phyloP scores from a whole-genome alignment of 2,888 invertebrate genomes.

The Brenthis daphne region DNA sequence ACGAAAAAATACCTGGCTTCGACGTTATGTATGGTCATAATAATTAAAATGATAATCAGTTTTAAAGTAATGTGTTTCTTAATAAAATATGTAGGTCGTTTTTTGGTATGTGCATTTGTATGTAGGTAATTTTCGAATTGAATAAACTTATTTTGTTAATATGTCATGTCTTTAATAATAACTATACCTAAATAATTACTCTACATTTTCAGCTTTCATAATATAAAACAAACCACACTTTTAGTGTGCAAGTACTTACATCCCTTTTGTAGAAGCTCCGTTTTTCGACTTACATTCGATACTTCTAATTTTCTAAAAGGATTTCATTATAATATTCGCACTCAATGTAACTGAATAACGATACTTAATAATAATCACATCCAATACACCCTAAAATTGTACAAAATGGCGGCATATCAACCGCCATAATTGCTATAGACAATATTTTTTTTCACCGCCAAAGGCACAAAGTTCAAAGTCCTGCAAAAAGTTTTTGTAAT shows the following conservation, averaged over 20 bases:
- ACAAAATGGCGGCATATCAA: conserved; percentile 69
- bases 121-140: too few relatives aligned
- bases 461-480: conserved; percentile 54
- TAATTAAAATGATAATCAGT: not conserved
- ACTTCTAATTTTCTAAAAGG: conserved; percentile 25
- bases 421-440: conserved; percentile 46
- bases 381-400: conserved; percentile 50
- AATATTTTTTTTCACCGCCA: conserved; percentile 39
- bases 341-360: conserved; percentile 71
- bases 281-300: conserved; percentile 15
- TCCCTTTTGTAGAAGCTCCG: conserved; percentile 9
- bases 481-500: conserved; percentile 43
- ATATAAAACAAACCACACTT: conserved; percentile 4
- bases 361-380: conserved; percentile 65
- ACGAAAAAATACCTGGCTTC: conserved; percentile 1
- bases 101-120: too few relatives aligned
- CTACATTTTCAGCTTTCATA: not conserved
- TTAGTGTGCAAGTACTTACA: not conserved
- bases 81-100: too few relatives aligned
- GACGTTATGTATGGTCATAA: not conserved
- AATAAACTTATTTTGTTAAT: too few relatives aligned
- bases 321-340: conserved; percentile 53
- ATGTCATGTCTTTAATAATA: not conserved
- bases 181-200: not conserved
- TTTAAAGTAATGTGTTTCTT: not conserved